phyloP scores from a whole-genome alignment of 2,797 vertebrate species.

The Crenichthys baileyi region DNA sequence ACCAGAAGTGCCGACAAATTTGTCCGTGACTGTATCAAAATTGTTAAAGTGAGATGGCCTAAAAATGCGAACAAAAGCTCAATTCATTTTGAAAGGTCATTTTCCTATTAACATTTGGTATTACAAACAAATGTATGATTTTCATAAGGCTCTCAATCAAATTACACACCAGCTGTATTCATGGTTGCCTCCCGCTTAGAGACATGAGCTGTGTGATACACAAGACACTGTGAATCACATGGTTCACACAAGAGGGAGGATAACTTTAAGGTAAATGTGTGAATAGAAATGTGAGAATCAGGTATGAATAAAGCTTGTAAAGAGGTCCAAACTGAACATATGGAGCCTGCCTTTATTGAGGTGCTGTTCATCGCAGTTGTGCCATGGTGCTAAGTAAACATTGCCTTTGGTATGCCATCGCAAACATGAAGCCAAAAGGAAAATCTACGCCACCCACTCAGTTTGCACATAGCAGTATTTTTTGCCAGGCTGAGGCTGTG shows the following conservation, averaged over 20 bases:
- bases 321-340: slow-evolving; percentile 48
- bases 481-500: slow-evolving; percentile 59
- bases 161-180: not conserved
- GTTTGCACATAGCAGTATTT: slow-evolving; percentile 75
- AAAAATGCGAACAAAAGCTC: not conserved
- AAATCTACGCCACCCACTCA: slow-evolving; percentile 73
- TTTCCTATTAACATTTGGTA: not conserved
- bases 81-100: not conserved
- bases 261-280: slow-evolving; percentile 9
- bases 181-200: not conserved
- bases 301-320: slow-evolving; percentile 13
- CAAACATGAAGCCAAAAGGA: slow-evolving; percentile 64
- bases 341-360: slow-evolving; percentile 52
- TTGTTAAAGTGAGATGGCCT: not conserved
- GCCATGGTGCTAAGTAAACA: slow-evolving; percentile 67
- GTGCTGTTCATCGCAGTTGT: slow-evolving; percentile 49
- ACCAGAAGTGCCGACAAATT: not conserved
- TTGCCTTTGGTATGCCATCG: slow-evolving; percentile 52
- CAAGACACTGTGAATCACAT: not conserved
- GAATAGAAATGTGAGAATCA: not conserved
- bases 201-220: not conserved
- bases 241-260: not conserved
- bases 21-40: not conserved
- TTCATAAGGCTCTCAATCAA: not conserved
- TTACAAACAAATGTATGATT: not conserved